Evolutionary conservation across 2,113 vertebrate genomes (phyloP), one percentile per base, ranked within the genome.

Genomic region (Deroptyus accipitrinus): DNA sequence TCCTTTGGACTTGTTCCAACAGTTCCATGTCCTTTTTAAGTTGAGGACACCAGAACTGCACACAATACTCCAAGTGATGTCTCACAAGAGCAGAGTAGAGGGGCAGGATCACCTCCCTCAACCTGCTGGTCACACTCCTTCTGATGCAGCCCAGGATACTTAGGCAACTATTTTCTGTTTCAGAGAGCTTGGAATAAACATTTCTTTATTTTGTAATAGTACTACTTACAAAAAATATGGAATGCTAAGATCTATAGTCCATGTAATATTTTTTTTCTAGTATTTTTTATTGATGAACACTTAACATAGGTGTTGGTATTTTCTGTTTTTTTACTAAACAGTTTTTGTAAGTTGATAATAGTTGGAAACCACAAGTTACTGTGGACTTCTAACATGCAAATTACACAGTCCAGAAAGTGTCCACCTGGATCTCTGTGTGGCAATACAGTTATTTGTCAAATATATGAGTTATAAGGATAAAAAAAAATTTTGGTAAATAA

Each of bases 251-350:
- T 59, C 31, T 48, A 25, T 67, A 15, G n/a, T n/a, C 13, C 35
- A 16, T 7, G 13, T 1, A 3, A 7, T 25, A 37, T 67, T 52
- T 82, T 42, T 42, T 20, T 59, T 23, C 20, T 20, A 19, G 1
- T 66, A 35, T 84, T 84, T 91, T 69, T 18, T 51, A 7, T 44
- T 83, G 48, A 52, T 70, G 54, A 77, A 48, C 11, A 16, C 12
- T 70, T 9, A 59, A 37, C 33, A 30, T 14, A 63, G 3, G 2
- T 74, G 8, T 69, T 39, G 18, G 3, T 3, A 0, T 5, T 39
- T 80, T 89, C 83, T 70, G 1, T 0, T 7, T 67, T 95, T 95
- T 70, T 37, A 54, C 27, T 64, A 13, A 15, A 41, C 1, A 35
- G 35, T 51, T 82, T 88, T 83, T 68, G 18, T 33, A n/a, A 5